These are phyloP conservation scores for Tetranychus urticae DNA, from an alignment of 1,140 invertebrate species.

Conservation along the genomic window DNA sequence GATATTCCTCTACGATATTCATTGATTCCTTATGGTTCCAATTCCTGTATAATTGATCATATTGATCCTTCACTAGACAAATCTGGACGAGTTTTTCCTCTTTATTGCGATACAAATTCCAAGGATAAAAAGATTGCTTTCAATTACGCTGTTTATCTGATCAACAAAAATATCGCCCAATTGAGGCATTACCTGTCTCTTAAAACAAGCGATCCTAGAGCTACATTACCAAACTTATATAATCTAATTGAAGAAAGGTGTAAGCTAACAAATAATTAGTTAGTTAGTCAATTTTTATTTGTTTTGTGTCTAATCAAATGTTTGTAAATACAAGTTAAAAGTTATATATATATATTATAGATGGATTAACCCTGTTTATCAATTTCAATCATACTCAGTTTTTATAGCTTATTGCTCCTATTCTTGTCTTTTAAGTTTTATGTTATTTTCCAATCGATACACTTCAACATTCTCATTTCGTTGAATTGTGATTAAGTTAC, in stretches of 20 bases:
- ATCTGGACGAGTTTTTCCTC: conserved; percentile 36
- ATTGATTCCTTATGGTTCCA: conserved; percentile 44
- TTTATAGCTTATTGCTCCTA: too few species aligned
- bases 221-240: conserved; percentile 44
- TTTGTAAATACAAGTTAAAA: too few species aligned
- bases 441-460: too few species aligned
- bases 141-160: conserved; percentile 53
- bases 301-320: too few species aligned
- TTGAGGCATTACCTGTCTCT: conserved; percentile 44
- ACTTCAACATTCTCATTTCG: too few species aligned
- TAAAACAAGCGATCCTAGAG: conserved; percentile 37
- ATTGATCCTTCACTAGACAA: conserved; percentile 24
- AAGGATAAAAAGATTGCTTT: conserved; percentile 41
- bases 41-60: conserved; percentile 47
- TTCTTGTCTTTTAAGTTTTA: too few species aligned
- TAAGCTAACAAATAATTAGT: neutral
- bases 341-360: too few species aligned
- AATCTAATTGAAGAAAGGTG: conserved; percentile 20
- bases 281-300: too few species aligned
- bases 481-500: too few species aligned
- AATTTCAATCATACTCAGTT: too few species aligned
- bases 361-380: too few species aligned
- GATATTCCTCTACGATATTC: conserved; percentile 55
- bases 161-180: conserved; percentile 73
- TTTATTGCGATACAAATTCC: conserved; percentile 36